These are phyloP conservation scores for Tiaroga cobitis DNA, from an alignment of 2,797 vertebrate genomes.

Conservation along the genomic window DNA sequence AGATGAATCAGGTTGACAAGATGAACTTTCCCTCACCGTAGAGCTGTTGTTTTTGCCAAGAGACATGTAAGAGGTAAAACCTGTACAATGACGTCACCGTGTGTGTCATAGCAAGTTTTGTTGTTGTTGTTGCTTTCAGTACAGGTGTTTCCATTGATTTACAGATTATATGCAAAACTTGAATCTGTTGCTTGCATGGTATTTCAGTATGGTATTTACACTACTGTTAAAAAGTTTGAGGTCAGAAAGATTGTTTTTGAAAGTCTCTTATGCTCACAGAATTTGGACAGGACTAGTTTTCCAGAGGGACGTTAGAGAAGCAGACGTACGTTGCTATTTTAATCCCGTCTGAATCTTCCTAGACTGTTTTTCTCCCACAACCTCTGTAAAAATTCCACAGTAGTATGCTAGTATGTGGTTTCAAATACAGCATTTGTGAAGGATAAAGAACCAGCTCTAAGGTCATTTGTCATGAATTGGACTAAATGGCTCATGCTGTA, in stretches of 20 bases:
- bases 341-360: background rate
- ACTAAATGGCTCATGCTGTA: background rate
- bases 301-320: no score
- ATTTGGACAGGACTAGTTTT: background rate
- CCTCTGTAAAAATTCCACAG: background rate
- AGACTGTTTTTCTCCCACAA: background rate
- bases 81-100: background rate
- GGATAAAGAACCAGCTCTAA: background rate
- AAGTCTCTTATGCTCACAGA: no score
- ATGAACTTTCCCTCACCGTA: slow-evolving; percentile 71
- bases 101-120: slow-evolving; percentile 3
- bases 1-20: slow-evolving; percentile 77
- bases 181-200: background rate
- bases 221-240: background rate
- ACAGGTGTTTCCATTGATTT: background rate
- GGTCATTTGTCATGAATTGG: background rate
- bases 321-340: no score
- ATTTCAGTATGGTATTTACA: background rate
- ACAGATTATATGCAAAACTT: no score
- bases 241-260: background rate
- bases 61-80: slow-evolving; percentile 55
- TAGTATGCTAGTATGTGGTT: no score
- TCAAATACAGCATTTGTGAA: no score
- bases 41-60: slow-evolving; percentile 50
- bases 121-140: slow-evolving; percentile 1